A percentile compares a stretch with the other conserved stretches of the same genome.
phyloP scores from a whole-genome alignment of 2,797 vertebrate genomes.

The Denticeps clupeoides region DNA sequence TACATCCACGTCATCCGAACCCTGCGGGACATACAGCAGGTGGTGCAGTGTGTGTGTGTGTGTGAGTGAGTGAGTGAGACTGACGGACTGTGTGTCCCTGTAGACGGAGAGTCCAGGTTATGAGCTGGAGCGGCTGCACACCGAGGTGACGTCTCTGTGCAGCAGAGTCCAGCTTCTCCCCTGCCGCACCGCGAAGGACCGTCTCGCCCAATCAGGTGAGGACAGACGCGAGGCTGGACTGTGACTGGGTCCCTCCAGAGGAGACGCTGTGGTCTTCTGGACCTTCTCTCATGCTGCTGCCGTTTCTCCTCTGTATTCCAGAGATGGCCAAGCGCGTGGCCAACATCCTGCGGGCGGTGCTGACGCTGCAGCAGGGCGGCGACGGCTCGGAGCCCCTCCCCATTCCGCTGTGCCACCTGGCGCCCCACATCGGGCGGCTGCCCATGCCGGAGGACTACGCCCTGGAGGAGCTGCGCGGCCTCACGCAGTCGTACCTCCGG shows the following conservation, averaged over 20 bases:
- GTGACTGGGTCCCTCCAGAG: too few relatives aligned
- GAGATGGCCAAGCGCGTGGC: slow-evolving; percentile 91
- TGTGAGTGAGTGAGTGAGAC: not conserved
- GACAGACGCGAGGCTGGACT: not conserved
- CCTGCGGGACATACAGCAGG: slow-evolving; percentile 75
- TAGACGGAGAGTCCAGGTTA: slow-evolving; percentile 76
- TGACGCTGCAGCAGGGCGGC: slow-evolving; percentile 70
- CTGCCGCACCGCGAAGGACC: slow-evolving; percentile 73
- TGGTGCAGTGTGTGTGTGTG: slow-evolving; percentile 23
- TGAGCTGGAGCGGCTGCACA: slow-evolving; percentile 75
- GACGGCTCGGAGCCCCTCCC: slow-evolving; percentile 48
- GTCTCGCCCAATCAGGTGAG: slow-evolving; percentile 84
- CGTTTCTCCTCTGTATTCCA: slow-evolving; percentile 36
- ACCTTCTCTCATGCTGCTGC: not conserved
- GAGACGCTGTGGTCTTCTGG: not conserved
- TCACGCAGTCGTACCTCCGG: slow-evolving; percentile 79
- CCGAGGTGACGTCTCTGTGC: slow-evolving; percentile 80
- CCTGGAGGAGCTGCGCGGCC: slow-evolving; percentile 84
- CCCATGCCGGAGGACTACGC: slow-evolving; percentile 94
- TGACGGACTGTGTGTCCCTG: not conserved
- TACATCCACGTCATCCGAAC: slow-evolving; percentile 79
- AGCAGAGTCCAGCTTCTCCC: slow-evolving; percentile 79
- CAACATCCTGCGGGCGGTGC: slow-evolving; percentile 78
- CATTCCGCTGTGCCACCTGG: slow-evolving; percentile 68
- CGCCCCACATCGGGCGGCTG: slow-evolving; percentile 74